Evolutionary conservation across 2,888 invertebrate species (phyloP).

Genomic region (Hesperia comma): DNA sequence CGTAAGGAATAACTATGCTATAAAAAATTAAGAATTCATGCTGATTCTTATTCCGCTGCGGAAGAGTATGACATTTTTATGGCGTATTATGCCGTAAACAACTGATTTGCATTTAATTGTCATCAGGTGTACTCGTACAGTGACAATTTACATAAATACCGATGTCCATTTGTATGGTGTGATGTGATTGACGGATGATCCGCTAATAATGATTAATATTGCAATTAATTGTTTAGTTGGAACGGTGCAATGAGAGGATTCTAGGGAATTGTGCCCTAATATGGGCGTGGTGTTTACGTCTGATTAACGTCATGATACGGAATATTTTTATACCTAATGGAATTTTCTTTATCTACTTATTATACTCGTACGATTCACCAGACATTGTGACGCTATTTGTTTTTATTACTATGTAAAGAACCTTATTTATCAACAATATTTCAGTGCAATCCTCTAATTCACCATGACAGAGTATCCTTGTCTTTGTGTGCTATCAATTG

Average conservation of each 20-base stretch:
- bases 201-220: slow-evolving; percentile 18
- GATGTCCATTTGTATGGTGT: slow-evolving; percentile 21
- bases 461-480: too few relatives aligned
- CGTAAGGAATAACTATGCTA: neutral
- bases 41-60: slow-evolving; percentile 39
- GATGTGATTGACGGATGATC: slow-evolving; percentile 25
- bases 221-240: slow-evolving; percentile 1
- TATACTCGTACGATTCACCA: too few relatives aligned
- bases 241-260: neutral
- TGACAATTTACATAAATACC: slow-evolving; percentile 47
- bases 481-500: too few relatives aligned
- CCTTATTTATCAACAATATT: too few relatives aligned
- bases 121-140: slow-evolving; percentile 49
- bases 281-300: slow-evolving; percentile 9
- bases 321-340: neutral
- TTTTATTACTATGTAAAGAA: too few relatives aligned
- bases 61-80: slow-evolving; percentile 49
- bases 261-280: slow-evolving; percentile 16
- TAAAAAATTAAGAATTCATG: slow-evolving; percentile 48
- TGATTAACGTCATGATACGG: neutral
- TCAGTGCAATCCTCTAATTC: too few relatives aligned
- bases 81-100: slow-evolving; percentile 36
- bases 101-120: slow-evolving; percentile 54
- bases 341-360: too few relatives aligned
- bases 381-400: too few relatives aligned